Conservation (phyloP, 2,888 invertebrate genomes). For the Acleris sparsana region DNA sequence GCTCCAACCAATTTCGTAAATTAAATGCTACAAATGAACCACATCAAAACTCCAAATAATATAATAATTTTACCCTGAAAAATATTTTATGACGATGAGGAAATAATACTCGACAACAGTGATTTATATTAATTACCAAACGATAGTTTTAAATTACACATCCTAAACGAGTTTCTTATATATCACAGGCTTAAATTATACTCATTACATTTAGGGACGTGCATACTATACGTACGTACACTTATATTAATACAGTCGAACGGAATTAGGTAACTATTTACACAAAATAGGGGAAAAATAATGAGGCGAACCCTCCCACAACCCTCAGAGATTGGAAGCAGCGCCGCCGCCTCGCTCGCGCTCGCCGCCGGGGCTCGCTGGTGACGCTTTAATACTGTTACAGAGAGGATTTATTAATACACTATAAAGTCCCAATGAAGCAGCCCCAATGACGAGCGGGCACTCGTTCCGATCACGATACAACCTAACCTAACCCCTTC, state of each 20-base stretch:
- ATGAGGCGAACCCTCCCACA: conserved; percentile 82
- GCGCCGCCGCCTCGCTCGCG: conserved; percentile 38
- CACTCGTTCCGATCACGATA: conserved; percentile 8
- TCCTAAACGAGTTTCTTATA: conserved; percentile 76
- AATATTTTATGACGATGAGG: conserved; percentile 18
- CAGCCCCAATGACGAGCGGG: neutral
- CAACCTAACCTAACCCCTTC: conserved; percentile 25
- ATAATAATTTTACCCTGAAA: conserved; percentile 29
- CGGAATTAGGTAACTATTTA: conserved; percentile 82
- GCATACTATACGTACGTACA: conserved; percentile 80
- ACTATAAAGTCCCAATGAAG: neutral
- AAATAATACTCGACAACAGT: conserved; percentile 24
- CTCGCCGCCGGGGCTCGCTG: neutral
- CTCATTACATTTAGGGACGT: conserved; percentile 78
- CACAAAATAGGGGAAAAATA: conserved; percentile 82
- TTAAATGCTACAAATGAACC: conserved; percentile 22
- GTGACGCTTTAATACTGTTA: neutral
- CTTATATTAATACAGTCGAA: conserved; percentile 69
- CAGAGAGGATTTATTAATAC: neutral
- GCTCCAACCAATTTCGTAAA: conserved; percentile 18
- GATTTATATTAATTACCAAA: conserved; percentile 54
- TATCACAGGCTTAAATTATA: conserved; percentile 84
- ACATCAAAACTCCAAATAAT: conserved; percentile 29
- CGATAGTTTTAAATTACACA: conserved; percentile 67
- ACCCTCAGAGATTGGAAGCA: conserved; percentile 82